phyloP scores from a whole-genome alignment of 2,113 vertebrate species.

The Calonectris borealis region DNA sequence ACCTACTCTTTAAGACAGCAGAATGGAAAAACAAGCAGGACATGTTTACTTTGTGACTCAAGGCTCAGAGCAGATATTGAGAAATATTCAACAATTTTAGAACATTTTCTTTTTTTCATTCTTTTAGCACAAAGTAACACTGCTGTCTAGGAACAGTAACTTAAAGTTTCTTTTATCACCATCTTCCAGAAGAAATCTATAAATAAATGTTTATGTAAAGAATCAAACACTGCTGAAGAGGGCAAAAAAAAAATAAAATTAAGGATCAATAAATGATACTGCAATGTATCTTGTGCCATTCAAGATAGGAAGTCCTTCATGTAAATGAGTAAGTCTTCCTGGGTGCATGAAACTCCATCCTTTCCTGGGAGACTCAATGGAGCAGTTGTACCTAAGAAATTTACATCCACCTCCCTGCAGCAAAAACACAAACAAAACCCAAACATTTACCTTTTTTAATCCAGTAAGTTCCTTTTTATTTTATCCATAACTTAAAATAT shows the following conservation, averaged over 20 bases:
- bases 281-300: constrained; percentile 97
- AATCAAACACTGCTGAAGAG: constrained; percentile 25
- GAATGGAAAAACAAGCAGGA: constrained; percentile 61
- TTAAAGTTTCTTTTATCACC: constrained; percentile 60
- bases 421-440: neutral
- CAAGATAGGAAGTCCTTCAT: constrained; percentile 95
- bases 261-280: constrained; percentile 96
- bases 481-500: neutral
- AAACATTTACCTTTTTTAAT: neutral
- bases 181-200: constrained; percentile 68
- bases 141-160: constrained; percentile 49
- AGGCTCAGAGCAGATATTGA: constrained; percentile 78
- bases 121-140: constrained; percentile 62
- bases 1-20: constrained; percentile 15
- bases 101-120: constrained; percentile 24
- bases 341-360: constrained; percentile 99
- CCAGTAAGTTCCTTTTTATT: neutral
- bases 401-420: constrained; percentile 94
- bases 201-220: constrained; percentile 62
- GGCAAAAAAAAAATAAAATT: constrained; percentile 49
- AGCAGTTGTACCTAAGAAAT: constrained; percentile 96
- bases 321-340: constrained; percentile 94
- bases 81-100: constrained; percentile 49
- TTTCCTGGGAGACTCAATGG: constrained; percentile 91
- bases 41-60: constrained; percentile 59